Evolutionary conservation across 2,797 vertebrate genomes (phyloP).

Genomic region (Takifugu rubripes): DNA sequence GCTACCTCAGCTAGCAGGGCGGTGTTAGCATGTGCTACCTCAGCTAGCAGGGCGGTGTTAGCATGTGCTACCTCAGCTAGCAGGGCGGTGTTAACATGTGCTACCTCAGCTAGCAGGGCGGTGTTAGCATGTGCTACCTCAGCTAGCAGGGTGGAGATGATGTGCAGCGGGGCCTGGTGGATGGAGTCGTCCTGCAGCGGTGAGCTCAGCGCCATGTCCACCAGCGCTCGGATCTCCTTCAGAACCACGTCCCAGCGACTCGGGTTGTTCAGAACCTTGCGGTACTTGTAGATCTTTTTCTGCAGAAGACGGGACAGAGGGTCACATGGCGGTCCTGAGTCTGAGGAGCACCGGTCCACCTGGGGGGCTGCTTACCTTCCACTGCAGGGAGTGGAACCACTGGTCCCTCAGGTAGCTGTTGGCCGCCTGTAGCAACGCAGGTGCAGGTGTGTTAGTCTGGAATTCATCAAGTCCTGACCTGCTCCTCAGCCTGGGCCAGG

Average conservation of each 20-base stretch:
- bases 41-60: too few species aligned
- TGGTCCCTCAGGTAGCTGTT: conserved; percentile 99
- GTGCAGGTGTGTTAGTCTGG: too few species aligned
- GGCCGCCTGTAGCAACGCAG: conserved; percentile 81
- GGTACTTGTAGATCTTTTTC: conserved; percentile 99
- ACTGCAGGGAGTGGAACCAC: conserved; percentile 99
- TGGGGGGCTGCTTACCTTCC: conserved; percentile 85
- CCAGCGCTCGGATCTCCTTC: conserved; percentile 95
- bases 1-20: too few species aligned
- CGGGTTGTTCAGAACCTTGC: conserved; percentile 95
- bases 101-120: too few species aligned
- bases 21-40: too few species aligned
- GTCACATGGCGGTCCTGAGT: too few species aligned
- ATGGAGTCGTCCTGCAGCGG: conserved; percentile 98
- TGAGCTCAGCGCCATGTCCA: conserved; percentile 96
- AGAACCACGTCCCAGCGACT: conserved; percentile 97
- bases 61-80: too few species aligned
- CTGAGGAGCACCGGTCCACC: too few species aligned
- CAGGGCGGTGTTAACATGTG: too few species aligned
- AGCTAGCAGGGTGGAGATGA: conserved; percentile 96
- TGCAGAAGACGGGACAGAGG: conserved; percentile 47
- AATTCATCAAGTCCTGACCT: too few species aligned
- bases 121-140: too few species aligned
- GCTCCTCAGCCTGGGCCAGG: too few species aligned
- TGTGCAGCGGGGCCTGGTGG: conserved; percentile 95